Percentiles rank a stretch among this genome's conserved stretches.
Conservation (phyloP, 2,888 invertebrate species). For the Syrista parreyssii region DNA sequence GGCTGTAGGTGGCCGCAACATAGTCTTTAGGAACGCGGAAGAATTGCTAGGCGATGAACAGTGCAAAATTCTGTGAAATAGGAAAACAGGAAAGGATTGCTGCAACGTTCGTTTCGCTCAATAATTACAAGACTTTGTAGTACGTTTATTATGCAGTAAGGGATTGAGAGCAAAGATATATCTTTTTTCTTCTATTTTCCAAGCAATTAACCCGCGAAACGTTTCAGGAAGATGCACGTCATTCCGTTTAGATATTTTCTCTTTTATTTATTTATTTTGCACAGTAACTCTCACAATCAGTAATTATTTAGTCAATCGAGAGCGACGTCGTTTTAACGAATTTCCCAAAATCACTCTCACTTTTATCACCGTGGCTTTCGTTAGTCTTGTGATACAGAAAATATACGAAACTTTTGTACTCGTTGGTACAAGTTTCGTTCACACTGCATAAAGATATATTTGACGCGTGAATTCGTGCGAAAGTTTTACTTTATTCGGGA, state of each 20-base stretch:
- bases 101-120: background rate
- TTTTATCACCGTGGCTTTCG: background rate
- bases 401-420: background rate
- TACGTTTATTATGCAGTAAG: background rate
- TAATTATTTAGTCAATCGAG: background rate
- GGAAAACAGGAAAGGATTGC: background rate
- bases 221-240: background rate
- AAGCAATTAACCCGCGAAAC: background rate
- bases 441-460: background rate
- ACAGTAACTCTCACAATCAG: background rate
- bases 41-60: background rate
- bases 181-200: background rate
- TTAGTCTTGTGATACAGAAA: background rate
- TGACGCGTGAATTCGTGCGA: background rate
- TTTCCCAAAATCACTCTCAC: background rate
- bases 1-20: background rate
- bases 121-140: background rate
- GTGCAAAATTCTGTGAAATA: background rate
- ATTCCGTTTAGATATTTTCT: background rate
- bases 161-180: background rate
- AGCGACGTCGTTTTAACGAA: background rate
- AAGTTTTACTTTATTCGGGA: background rate
- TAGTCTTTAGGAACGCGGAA: background rate
- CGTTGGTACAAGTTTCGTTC: background rate
- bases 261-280: background rate